Conservation (phyloP, 2,888 invertebrate genomes). For the Cosmia pyralina region DNA sequence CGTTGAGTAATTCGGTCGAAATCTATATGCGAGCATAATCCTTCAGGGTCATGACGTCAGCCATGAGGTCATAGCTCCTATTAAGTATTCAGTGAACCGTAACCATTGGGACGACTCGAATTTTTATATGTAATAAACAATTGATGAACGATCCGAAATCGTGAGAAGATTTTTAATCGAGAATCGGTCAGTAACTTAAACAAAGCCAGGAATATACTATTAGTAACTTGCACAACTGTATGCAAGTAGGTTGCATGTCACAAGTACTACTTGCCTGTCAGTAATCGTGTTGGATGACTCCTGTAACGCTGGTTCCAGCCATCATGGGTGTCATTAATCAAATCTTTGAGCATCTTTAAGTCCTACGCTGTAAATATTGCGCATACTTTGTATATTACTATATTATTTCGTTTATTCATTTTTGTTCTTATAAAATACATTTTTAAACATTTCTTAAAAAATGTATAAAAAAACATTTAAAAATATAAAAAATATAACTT, state of each 20-base stretch:
- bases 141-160: constrained; percentile 56
- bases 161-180: constrained; percentile 58
- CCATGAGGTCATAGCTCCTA: constrained; percentile 68
- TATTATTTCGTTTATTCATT: no score
- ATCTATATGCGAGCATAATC: constrained; percentile 50
- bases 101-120: constrained; percentile 59
- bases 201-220: not conserved
- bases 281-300: not conserved
- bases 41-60: constrained; percentile 61
- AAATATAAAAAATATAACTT: no score
- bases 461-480: no score
- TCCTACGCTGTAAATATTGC: not conserved
- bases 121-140: constrained; percentile 66
- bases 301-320: not conserved
- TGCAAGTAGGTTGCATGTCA: not conserved
- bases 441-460: no score
- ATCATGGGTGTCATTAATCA: not conserved
- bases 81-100: constrained; percentile 65
- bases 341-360: not conserved
- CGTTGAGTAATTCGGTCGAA: constrained; percentile 42
- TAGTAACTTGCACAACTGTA: not conserved
- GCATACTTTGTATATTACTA: not conserved
- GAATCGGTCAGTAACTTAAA: constrained; percentile 15
- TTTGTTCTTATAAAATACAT: no score
- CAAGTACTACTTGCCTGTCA: not conserved